Percentiles rank a stretch among this genome's conserved stretches.
phyloP scores from a whole-genome alignment of 2,888 invertebrate species.

The Noctua janthina region DNA sequence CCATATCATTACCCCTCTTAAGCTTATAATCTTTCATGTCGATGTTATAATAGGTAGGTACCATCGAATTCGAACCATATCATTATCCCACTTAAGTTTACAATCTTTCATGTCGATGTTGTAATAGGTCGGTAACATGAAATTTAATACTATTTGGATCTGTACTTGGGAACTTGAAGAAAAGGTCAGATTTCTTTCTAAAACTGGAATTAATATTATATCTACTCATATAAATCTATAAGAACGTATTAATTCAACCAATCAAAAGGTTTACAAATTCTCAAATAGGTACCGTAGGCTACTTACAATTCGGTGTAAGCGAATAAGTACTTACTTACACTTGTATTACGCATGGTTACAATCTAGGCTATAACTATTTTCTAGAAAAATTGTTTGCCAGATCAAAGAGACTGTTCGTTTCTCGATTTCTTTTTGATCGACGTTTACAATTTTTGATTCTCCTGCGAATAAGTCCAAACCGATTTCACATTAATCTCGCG shows the following conservation, averaged over 20 bases:
- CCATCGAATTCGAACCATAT: conserved; percentile 13
- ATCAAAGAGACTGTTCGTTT: conserved; percentile 39
- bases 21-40: conserved; percentile 4
- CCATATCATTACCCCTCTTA: conserved; percentile 18
- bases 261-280: conserved; percentile 6
- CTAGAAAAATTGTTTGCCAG: conserved; percentile 2
- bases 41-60: conserved; percentile 11
- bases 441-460: conserved; percentile 43
- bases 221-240: neutral
- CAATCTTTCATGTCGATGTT: conserved; percentile 19
- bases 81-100: conserved; percentile 13
- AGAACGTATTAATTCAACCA: neutral
- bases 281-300: neutral
- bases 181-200: neutral
- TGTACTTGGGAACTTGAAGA: neutral
- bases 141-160: neutral
- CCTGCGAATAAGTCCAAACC: conserved; percentile 42
- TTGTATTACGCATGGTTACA: conserved; percentile 2
- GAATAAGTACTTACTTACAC: neutral
- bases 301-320: neutral
- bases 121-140: neutral
- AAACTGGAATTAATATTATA: neutral
- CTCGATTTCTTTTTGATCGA: conserved; percentile 24
- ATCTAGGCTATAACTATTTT: conserved; percentile 5
- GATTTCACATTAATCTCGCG: conserved; percentile 35